Percentiles rank a stretch among this genome's conserved stretches.
These are phyloP conservation scores for Oncorhynchus masou DNA, from an alignment of 2,113 vertebrate genomes.

Conservation along the genomic window DNA sequence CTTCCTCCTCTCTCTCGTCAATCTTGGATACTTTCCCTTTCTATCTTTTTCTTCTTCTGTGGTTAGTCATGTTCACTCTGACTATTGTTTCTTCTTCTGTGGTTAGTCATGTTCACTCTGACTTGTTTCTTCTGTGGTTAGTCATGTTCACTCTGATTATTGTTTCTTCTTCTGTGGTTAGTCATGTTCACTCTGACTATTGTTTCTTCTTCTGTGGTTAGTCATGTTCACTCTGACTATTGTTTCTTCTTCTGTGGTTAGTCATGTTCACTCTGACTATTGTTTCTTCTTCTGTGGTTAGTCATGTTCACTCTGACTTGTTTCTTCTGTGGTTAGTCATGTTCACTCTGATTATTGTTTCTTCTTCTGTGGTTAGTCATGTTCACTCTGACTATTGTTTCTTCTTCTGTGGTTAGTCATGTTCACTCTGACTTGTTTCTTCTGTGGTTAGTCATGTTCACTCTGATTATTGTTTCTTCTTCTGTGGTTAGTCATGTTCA, in stretches of 20 bases:
- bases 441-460: not conserved
- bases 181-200: not conserved
- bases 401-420: too few species aligned
- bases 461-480: not conserved
- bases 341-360: not conserved
- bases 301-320: not conserved
- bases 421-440: not conserved
- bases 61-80: not conserved
- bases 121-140: not conserved
- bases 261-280: not conserved
- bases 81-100: not conserved
- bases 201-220: not conserved
- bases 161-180: not conserved
- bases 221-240: not conserved
- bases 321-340: not conserved
- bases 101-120: not conserved
- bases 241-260: not conserved
- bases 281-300: not conserved
- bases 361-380: not conserved
- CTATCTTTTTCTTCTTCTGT: conserved; percentile 2
- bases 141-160: too few species aligned
- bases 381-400: not conserved
- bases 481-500: not conserved
- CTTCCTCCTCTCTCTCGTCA: not conserved
- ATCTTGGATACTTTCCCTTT: not conserved